Evolutionary conservation across 2,888 invertebrate genomes (phyloP).

Genomic region (Daptonema setosum): DNA sequence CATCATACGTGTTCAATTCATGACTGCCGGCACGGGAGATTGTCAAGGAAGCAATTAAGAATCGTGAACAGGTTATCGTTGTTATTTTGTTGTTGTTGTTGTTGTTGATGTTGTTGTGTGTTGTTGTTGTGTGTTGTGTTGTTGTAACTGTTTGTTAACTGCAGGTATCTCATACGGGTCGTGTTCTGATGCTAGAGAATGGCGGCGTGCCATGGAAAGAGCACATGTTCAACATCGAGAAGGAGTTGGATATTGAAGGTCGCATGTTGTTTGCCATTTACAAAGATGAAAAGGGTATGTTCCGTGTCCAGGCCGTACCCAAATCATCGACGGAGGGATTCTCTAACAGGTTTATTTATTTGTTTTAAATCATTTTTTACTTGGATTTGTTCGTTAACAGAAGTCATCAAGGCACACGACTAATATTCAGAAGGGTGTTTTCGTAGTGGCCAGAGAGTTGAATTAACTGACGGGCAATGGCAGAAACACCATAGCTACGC

Average conservation of each 20-base stretch:
- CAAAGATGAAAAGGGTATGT: constrained; percentile 33
- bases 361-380: no score
- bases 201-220: neutral
- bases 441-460: no score
- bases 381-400: no score
- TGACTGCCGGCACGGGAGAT: neutral
- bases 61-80: no score
- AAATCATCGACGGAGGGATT: constrained; percentile 21
- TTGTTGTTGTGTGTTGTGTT: no score
- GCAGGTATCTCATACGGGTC: neutral
- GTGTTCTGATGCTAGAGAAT: neutral
- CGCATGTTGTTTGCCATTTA: neutral
- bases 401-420: no score
- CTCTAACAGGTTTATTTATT: constrained; percentile 30
- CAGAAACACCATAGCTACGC: no score
- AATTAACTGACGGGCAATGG: no score
- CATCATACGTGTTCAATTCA: neutral
- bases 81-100: no score
- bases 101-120: no score
- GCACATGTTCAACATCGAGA: neutral
- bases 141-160: neutral
- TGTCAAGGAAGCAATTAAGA: neutral
- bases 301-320: constrained; percentile 70
- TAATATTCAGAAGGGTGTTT: no score
- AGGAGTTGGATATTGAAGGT: neutral